Conservation (phyloP, 2,888 invertebrate species). For the Spilosoma lubricipeda region DNA sequence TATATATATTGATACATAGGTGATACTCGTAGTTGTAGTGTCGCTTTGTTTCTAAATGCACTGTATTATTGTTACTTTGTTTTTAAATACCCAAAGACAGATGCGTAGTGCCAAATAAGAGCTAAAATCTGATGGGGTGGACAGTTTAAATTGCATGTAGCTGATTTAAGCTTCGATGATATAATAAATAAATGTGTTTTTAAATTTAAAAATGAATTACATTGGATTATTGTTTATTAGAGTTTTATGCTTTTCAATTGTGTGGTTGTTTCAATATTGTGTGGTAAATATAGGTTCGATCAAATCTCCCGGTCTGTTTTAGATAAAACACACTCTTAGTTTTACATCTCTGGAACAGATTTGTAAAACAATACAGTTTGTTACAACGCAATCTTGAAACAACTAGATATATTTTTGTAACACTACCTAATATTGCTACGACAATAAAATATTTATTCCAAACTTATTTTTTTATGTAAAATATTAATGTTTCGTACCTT, state of each 20-base stretch:
- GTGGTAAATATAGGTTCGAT: slow-evolving; percentile 5
- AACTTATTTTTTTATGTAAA: slow-evolving; percentile 36
- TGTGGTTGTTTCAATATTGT: slow-evolving; percentile 14
- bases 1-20: slow-evolving; percentile 86
- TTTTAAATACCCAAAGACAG: slow-evolving; percentile 61
- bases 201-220: slow-evolving; percentile 24
- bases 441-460: slow-evolving; percentile 45
- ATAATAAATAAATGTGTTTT: slow-evolving; percentile 29
- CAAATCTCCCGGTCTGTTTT: not conserved
- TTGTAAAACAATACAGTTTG: not conserved
- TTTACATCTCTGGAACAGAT: not conserved
- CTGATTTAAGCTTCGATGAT: slow-evolving; percentile 32
- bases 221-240: slow-evolving; percentile 12
- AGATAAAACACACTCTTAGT: not conserved
- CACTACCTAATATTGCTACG: slow-evolving; percentile 48
- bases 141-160: slow-evolving; percentile 45
- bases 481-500: slow-evolving; percentile 39
- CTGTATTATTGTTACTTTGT: slow-evolving; percentile 56
- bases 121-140: slow-evolving; percentile 42
- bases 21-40: slow-evolving; percentile 63
- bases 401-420: slow-evolving; percentile 27
- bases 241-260: slow-evolving; percentile 12
- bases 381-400: slow-evolving; percentile 23
- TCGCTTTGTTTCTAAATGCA: slow-evolving; percentile 67
- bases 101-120: slow-evolving; percentile 80